Conservation (phyloP, 2,888 invertebrate species). For the Cataglyphis rosenhaueri region DNA sequence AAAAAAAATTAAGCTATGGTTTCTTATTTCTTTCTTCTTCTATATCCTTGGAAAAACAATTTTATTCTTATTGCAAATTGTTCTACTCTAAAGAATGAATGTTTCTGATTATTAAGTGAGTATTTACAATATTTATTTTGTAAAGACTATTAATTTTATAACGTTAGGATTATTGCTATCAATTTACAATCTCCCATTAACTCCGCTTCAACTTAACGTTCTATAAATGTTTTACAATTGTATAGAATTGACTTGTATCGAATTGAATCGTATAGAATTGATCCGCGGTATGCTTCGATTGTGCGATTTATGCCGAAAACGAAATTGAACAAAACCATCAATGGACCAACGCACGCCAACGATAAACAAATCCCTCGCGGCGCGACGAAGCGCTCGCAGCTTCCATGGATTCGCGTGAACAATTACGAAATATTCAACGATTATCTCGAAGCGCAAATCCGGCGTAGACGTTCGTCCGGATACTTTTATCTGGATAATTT, state of each 20-base stretch:
- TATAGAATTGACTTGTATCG: background rate
- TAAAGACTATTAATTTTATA: background rate
- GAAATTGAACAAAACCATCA: slow-evolving; percentile 18
- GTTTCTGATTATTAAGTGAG: background rate
- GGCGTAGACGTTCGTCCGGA: slow-evolving; percentile 1
- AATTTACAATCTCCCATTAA: background rate
- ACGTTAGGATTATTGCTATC: background rate
- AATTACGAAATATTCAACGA: slow-evolving; percentile 45
- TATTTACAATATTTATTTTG: background rate
- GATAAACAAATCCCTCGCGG: slow-evolving; percentile 22
- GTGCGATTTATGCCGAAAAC: slow-evolving; percentile 18
- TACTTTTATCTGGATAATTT: slow-evolving; percentile 65
- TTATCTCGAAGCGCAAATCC: slow-evolving; percentile 35
- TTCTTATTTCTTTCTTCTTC: background rate
- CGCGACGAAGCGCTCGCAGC: background rate
- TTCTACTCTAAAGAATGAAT: background rate
- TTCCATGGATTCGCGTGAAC: slow-evolving; percentile 8
- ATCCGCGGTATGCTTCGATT: slow-evolving; percentile 1
- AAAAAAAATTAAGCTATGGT: background rate
- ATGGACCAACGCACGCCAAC: slow-evolving; percentile 16
- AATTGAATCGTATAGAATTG: too few species aligned
- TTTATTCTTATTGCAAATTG: background rate
- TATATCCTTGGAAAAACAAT: background rate
- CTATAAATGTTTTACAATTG: background rate
- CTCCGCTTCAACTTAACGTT: background rate